Base-by-base conservation (phyloP, 2,888 invertebrate genomes). In the Spisula solida region DNA sequence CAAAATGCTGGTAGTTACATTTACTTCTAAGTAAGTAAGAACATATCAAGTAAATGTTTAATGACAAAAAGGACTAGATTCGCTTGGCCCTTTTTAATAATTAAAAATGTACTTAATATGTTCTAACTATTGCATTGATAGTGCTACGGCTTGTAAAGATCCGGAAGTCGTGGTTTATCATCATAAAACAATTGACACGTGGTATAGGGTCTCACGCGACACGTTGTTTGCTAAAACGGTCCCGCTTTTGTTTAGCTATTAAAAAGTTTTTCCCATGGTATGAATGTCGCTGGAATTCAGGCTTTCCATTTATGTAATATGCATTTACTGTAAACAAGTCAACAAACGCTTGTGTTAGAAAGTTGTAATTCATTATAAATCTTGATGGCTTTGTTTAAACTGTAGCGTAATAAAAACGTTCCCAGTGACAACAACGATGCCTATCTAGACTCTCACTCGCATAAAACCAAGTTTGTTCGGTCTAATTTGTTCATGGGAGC, bases 401-500 rank as follows among this genome's bases (percentile, higher is more conserved):
- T 79, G 79, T 25, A 25, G 79, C 41, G n/a, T 56, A 85, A 85
- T 85, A 85, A 85, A 85, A 85, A 85, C 29, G 78, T 56, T 78
- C 34, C 83, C 14, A 79, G 78, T 79, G 86, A 86, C 86, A 86
- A 81, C 51, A 47, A 5, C 31, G 86, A 86, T 86, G 86, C 86
- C 86, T 86, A 86, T 86, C 86, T 80, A 1, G 48, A 8, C 60
- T 20, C 20, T 31, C 10, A 12, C 41, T n/a, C 70, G 86, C 86
- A 66, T 81, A 86, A 81, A 81, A 66, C 81, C 86, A 16, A 66
- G 70, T 81, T 78, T 60, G 81, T 51, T 60, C 25, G 31, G 80
- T 86, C 70, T 80, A 86, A 81, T 81, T 80, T 80, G 87, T 87
- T 87, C 87, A 87, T 87, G 87, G 87, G 87, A 87, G 82, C 55